Evolutionary conservation across 1,140 invertebrate genomes (phyloP).

Genomic region (Nasonia longicornis): DNA sequence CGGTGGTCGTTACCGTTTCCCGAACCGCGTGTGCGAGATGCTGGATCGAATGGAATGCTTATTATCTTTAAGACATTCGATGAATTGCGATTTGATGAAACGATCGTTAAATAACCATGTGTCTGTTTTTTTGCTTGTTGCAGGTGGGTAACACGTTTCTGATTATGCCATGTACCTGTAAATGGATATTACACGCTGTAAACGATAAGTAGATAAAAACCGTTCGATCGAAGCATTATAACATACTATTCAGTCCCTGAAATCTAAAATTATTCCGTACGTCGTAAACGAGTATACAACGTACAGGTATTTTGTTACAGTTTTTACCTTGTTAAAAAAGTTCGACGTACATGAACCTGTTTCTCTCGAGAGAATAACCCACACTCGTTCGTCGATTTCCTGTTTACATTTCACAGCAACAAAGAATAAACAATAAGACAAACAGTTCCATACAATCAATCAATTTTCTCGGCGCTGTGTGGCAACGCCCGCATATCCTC

Average conservation of each 20-base stretch:
- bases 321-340: no score
- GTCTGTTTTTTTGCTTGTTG: not conserved
- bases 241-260: no score
- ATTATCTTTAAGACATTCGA: not conserved
- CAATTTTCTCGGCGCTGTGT: not conserved
- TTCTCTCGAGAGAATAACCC: no score
- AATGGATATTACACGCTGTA: not conserved
- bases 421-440: not conserved
- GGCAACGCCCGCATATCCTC: not conserved
- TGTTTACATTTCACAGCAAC: not conserved
- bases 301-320: no score
- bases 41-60: not conserved
- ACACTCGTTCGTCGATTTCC: not conserved
- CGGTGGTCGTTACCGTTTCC: no score
- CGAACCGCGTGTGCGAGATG: no score
- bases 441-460: not conserved
- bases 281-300: no score
- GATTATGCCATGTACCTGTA: not conserved
- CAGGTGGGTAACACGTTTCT: slow-evolving; percentile 11
- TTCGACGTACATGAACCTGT: no score
- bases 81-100: not conserved
- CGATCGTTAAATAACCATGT: not conserved
- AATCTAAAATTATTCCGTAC: no score
- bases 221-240: no score
- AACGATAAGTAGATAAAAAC: no score